These are phyloP conservation scores for Pantherophis vulpinus DNA, from an alignment of 2,797 vertebrate genomes.

Conservation along the genomic window DNA sequence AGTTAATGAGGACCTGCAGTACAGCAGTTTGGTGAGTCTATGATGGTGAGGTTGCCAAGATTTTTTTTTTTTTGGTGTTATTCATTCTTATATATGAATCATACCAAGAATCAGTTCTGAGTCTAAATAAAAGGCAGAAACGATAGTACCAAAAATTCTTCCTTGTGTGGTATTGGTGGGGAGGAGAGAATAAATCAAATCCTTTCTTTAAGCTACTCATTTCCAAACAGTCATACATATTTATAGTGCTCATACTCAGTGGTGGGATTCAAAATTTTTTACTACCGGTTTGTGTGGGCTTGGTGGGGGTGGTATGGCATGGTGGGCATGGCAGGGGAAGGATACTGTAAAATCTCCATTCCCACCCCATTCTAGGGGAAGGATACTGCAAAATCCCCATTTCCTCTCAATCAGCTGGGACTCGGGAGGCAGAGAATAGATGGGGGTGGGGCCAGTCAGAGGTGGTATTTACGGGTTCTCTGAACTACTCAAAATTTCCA, in stretches of 20 bases:
- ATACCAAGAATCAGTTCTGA: neutral
- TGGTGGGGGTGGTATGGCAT: no score
- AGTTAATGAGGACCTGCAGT: neutral
- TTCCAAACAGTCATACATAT: neutral
- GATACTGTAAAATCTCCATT: no score
- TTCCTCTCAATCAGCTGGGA: no score
- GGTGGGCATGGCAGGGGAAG: no score
- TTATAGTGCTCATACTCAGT: neutral
- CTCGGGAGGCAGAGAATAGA: no score
- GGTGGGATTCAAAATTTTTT: no score
- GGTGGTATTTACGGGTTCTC: no score
- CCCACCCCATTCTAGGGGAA: no score
- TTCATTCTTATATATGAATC: neutral
- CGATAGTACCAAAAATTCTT: neutral
- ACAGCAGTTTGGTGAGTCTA: neutral
- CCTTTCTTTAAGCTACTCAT: neutral
- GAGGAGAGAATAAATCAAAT: neutral
- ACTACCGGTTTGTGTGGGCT: no score
- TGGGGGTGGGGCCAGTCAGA: no score
- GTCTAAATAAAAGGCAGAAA: neutral
- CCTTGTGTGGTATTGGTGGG: neutral
- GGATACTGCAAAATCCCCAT: no score
- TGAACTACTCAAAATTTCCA: no score
- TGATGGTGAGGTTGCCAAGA: neutral
- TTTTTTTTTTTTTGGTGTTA: neutral